Base-by-base conservation (phyloP, 2,888 invertebrate genomes). In the Melanostoma mellinum region DNA sequence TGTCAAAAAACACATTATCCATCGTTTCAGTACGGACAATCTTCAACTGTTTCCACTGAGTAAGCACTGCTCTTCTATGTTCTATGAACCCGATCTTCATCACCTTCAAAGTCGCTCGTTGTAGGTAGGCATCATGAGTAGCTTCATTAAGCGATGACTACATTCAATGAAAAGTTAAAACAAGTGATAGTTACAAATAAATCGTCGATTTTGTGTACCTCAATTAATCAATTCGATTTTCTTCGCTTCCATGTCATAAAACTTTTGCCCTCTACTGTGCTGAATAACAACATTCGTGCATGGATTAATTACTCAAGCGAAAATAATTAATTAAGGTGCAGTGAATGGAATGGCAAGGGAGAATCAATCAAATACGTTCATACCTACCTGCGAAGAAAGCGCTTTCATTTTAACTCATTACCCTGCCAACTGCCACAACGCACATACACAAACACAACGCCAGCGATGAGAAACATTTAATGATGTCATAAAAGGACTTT, bases 261-360 rank as follows among this genome's bases (percentile, higher is more conserved):
- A 42, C 36, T 32, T 63, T 52, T 42, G 0, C 30, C 52, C 68
- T 5, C 46, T 32, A 69, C 77, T 77, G 68, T 74, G 4, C 6
- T 20, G 32, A 10, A 42, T 46, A 32, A 4, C 6, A 60, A 72
- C 55, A 67, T 63, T 68, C 68, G 56, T 40, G 42, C 52, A 69
- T 40, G 60, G 42, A 68, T 68, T 55, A 81, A 73, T 81, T 73
- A 81, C 67, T 76, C 76, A 81, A 68, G 81, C 72, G 77, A 81
- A 82, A 78, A 53, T 78, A 82, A 82, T 82, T 82, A 82, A 82
- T 82, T 74, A 78, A 78, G 67, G 78, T 52, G 48, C 73, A 69
- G 63, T 63, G 67, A 56, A 71, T 63, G 68, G 67, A 56, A 71
- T 63, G 68, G 82, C 52, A 42, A 50, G 50, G 67, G 73, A 73